phyloP scores from a whole-genome alignment of 2,113 vertebrate genomes.

The Sceloporus undulatus region DNA sequence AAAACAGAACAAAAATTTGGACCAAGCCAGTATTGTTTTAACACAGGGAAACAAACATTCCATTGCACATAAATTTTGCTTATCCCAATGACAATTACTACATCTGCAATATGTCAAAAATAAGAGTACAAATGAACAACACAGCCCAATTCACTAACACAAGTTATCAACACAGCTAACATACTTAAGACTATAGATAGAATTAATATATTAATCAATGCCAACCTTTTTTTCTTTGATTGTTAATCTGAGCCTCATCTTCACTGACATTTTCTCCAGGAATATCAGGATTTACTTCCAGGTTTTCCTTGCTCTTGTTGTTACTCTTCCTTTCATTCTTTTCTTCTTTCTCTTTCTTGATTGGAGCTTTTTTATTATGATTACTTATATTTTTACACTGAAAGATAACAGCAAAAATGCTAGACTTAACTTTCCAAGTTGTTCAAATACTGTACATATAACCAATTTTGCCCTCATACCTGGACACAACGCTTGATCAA shows the following conservation, averaged over 20 bases:
- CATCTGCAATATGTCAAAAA: not conserved
- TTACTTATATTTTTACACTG: constrained; percentile 84
- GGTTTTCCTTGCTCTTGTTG: constrained; percentile 90
- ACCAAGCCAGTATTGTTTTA: not conserved
- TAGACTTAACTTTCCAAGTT: not conserved
- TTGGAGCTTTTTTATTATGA: constrained; percentile 81
- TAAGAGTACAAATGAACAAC: not conserved
- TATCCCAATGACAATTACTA: not conserved
- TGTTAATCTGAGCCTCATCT: constrained; percentile 80
- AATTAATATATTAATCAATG: constrained; percentile 3
- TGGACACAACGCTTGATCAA: no score
- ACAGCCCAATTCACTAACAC: not conserved
- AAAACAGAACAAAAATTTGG: not conserved
- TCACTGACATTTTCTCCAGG: constrained; percentile 76
- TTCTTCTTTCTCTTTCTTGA: constrained; percentile 83
- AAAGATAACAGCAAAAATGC: constrained; percentile 46
- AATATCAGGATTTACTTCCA: constrained; percentile 78
- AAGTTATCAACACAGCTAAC: no score
- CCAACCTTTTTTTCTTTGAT: constrained; percentile 88
- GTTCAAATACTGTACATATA: not conserved
- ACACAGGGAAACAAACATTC: not conserved
- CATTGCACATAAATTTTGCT: not conserved
- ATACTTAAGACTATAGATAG: not conserved
- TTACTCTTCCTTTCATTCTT: constrained; percentile 84
- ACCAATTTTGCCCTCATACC: no score